Evolutionary conservation across 2,888 invertebrate species (phyloP).

Genomic region (Escarpia spicata): DNA sequence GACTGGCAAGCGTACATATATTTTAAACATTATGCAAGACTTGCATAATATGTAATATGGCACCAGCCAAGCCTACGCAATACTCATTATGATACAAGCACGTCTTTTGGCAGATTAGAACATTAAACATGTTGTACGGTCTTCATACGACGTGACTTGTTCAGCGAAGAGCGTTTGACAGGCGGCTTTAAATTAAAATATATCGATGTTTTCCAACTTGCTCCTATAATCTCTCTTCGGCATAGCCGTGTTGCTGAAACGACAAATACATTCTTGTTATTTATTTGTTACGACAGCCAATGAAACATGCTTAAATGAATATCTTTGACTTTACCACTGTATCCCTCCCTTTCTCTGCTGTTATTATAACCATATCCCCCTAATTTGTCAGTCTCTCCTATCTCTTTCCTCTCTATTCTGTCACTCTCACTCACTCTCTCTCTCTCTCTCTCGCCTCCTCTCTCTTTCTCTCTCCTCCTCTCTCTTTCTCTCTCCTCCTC

Average conservation of each 20-base stretch:
- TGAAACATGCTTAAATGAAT: neutral
- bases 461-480: too few species aligned
- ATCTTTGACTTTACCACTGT: neutral
- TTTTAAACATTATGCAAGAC: neutral
- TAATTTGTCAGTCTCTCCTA: too few species aligned
- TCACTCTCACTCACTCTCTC: too few species aligned
- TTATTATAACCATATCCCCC: too few species aligned
- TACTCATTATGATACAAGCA: neutral
- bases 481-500: too few species aligned
- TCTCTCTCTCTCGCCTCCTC: too few species aligned
- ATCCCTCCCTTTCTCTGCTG: neutral
- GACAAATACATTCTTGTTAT: neutral
- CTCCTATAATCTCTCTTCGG: neutral
- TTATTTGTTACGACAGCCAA: neutral
- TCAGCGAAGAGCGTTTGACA: neutral
- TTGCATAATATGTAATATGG: neutral
- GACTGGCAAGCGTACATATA: neutral
- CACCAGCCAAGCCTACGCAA: neutral
- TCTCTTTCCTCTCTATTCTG: too few species aligned
- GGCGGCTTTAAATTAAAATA: neutral
- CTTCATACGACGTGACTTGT: neutral
- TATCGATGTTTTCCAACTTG: neutral
- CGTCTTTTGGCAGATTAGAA: neutral
- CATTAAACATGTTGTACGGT: neutral
- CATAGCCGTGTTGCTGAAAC: conserved; percentile 1